Evolutionary conservation across 2,888 invertebrate genomes (phyloP), one percentile per base, ranked within the genome.

Genomic region (Scaptomyza polygonia): DNA sequence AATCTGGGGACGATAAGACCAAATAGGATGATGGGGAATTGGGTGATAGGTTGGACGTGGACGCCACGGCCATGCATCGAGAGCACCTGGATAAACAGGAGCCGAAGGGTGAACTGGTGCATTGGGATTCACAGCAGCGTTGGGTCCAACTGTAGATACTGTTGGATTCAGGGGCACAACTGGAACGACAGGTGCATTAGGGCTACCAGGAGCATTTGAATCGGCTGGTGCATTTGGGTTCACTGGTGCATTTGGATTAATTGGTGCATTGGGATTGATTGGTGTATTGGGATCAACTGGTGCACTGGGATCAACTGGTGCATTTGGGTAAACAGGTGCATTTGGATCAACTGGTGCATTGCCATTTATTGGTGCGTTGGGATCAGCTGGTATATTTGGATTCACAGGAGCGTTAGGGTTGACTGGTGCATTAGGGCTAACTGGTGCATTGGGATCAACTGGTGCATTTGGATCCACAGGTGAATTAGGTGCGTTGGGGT

Each of bases 41-140:
- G 72, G 74, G 3, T 44, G 53, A 21, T 21, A 39, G 8, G 48
- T 18, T 14, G 67, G 68, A 0, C 29, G 51, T 11, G 32, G 36
- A n/a, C 29, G 45, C 70, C 82, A 79, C 2, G 70, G 72, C 72
- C 79, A 69, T n/a, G 48, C 47, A 12, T 78, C 75, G 0, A 73
- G 63, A 27, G 25, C 29, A 16, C 43, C 73, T 25, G 78, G 72
- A 11, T 44, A 32, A 0, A 34, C 18, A 7, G 71, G 65, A 36
- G 21, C 21, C 16, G 64, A 16, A 1, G 55, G 53, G 4, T 30
- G 9, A 2, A 30, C 29, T 4, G 42, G 47, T 0, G 6, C 9
- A 2, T 25, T 59, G 0, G 59, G 57, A 0, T 47, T n/a, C 0
- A 45, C 34, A 0, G 59, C 57, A 0, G 45, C 29, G 0, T 47